A percentile compares a stretch with the other conserved stretches of the same genome.
phyloP scores from a whole-genome alignment of 2,888 invertebrate species.

The Bugulina stolonifera region DNA sequence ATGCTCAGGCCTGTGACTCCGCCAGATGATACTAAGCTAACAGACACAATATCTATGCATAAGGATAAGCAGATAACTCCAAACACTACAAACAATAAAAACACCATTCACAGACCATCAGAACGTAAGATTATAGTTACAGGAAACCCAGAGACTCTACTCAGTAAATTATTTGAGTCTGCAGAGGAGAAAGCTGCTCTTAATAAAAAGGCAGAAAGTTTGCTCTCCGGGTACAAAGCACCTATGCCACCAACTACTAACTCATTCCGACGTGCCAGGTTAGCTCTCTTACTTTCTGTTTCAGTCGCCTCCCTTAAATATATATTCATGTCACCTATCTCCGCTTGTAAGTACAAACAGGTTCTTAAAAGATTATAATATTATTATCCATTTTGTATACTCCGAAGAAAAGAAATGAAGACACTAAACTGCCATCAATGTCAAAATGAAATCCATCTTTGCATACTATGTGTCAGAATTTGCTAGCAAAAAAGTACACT shows the following conservation, averaged over 20 bases:
- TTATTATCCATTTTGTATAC: no score
- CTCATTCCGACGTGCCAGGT: background rate
- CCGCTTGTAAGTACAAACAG: no score
- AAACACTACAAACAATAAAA: background rate
- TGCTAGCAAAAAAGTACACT: no score
- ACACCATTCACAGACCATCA: constrained; percentile 30
- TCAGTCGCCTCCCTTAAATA: no score
- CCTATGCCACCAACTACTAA: background rate
- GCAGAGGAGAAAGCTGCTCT: constrained; percentile 47
- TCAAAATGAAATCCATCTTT: no score
- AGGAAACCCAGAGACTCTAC: constrained; percentile 53
- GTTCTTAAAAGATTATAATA: no score
- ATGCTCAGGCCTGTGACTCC: constrained; percentile 44
- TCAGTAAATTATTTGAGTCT: constrained; percentile 56
- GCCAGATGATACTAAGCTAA: constrained; percentile 35
- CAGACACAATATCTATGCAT: constrained; percentile 30
- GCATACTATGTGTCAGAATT: no score
- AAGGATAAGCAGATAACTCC: background rate
- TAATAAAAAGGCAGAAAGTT: constrained; percentile 30
- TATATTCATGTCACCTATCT: no score
- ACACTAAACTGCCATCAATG: no score
- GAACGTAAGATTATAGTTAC: constrained; percentile 49
- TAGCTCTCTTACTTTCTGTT: no score
- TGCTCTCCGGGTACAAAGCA: constrained; percentile 36
- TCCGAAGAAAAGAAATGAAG: no score